These are phyloP conservation scores for Macrotis lagotis DNA, from an alignment of 2,113 vertebrate genomes.

Conservation along the genomic window DNA sequence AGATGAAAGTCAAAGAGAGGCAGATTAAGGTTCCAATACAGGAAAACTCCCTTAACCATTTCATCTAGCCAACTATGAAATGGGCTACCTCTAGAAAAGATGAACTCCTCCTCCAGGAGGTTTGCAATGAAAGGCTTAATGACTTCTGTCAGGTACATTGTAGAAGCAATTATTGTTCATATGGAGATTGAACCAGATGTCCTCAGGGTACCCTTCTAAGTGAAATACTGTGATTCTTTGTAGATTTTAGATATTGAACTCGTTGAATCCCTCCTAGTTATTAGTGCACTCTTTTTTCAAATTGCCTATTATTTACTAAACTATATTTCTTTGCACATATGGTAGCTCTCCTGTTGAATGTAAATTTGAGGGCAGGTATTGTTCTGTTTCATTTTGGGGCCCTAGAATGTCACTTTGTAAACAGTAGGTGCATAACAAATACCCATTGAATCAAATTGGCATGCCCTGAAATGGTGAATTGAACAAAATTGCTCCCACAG, in stretches of 20 bases:
- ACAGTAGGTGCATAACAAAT: background rate
- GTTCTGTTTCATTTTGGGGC: background rate
- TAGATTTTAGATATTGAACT: background rate
- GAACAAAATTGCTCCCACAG: background rate
- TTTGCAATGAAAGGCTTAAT: background rate
- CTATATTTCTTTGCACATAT: background rate
- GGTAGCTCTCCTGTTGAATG: background rate
- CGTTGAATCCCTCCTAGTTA: background rate
- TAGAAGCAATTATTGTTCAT: background rate
- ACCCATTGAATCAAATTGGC: background rate
- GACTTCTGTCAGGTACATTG: background rate
- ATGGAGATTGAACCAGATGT: background rate
- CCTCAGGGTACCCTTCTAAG: background rate
- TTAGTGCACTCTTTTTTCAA: background rate
- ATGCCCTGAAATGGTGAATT: background rate
- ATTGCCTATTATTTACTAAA: background rate
- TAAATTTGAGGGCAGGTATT: background rate
- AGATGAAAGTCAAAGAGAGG: background rate
- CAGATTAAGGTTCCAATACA: background rate
- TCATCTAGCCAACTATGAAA: background rate
- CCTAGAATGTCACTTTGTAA: background rate
- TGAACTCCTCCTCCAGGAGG: background rate
- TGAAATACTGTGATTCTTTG: background rate
- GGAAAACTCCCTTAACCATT: background rate
- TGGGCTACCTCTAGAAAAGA: background rate